Conservation (phyloP, 2,797 vertebrate genomes). For the Chloroceryle inda region DNA sequence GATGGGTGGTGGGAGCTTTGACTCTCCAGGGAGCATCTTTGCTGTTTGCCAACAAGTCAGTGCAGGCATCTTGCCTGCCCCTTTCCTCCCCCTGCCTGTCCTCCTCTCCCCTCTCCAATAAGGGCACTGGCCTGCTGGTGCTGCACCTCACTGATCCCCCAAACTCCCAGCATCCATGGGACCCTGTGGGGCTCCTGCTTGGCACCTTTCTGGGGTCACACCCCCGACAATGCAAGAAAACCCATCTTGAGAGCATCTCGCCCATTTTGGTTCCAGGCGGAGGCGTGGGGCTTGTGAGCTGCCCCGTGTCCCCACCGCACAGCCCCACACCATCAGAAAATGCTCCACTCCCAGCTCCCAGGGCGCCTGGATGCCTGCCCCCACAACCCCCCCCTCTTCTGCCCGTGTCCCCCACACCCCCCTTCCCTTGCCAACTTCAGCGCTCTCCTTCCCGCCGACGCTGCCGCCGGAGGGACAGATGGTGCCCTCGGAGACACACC, state of each 20-base stretch:
- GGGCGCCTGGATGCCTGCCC: neutral
- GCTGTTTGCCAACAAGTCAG: neutral
- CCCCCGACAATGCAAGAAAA: neutral
- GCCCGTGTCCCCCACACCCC: neutral
- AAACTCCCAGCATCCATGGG: too few species aligned
- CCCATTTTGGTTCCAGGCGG: neutral
- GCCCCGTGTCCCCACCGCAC: neutral
- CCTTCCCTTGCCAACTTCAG: slow-evolving; percentile 29
- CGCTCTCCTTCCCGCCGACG: slow-evolving; percentile 44
- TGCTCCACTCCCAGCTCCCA: neutral
- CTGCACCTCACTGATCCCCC: too few species aligned
- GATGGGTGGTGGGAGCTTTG: neutral
- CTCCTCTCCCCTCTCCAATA: too few species aligned
- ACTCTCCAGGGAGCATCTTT: neutral
- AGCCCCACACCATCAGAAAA: neutral
- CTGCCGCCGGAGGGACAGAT: slow-evolving; percentile 70
- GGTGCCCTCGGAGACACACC: slow-evolving; percentile 70
- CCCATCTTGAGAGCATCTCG: neutral
- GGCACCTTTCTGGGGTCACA: too few species aligned
- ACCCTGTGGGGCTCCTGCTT: too few species aligned
- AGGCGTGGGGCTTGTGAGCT: rapidly evolving
- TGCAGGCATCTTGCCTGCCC: rapidly evolving
- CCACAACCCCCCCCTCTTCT: neutral
- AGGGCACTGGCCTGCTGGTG: too few species aligned
- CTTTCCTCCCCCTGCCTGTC: neutral